These are phyloP conservation scores for Dendrolimus kikuchii DNA, from an alignment of 1,140 invertebrate species.

Conservation along the genomic window DNA sequence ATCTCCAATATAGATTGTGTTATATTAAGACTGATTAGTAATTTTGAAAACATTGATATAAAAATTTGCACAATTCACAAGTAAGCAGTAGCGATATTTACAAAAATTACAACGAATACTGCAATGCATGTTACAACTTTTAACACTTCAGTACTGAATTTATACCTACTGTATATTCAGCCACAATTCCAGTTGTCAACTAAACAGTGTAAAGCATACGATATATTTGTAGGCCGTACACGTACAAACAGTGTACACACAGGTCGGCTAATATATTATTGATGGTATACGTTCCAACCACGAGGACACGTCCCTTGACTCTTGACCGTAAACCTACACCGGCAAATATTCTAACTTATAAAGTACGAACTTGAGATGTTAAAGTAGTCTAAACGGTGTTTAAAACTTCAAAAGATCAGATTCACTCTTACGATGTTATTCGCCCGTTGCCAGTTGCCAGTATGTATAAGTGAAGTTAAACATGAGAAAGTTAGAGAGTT, in stretches of 20 bases:
- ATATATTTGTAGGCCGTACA: slow-evolving; percentile 7
- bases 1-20: too few species aligned
- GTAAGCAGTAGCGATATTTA: too few species aligned
- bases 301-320: slow-evolving; percentile 16
- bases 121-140: too few species aligned
- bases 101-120: too few species aligned
- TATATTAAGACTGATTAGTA: too few species aligned
- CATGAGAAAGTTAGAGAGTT: too few species aligned
- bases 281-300: slow-evolving; percentile 24
- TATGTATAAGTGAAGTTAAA: too few species aligned
- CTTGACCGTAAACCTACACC: slow-evolving; percentile 19
- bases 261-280: slow-evolving; percentile 36
- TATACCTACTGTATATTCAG: slow-evolving; percentile 1
- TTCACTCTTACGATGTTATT: too few species aligned
- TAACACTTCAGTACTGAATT: too few species aligned
- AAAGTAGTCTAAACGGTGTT: neutral
- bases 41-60: too few species aligned
- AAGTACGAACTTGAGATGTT: neutral
- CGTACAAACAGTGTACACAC: slow-evolving; percentile 9
- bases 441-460: too few species aligned
- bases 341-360: slow-evolving; percentile 6
- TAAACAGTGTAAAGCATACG: slow-evolving; percentile 14
- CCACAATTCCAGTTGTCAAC: neutral
- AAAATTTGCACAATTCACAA: neutral
- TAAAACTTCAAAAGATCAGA: neutral